Evolutionary conservation across 2,888 invertebrate genomes (phyloP).

Genomic region (Tromatobia lineatoria): DNA sequence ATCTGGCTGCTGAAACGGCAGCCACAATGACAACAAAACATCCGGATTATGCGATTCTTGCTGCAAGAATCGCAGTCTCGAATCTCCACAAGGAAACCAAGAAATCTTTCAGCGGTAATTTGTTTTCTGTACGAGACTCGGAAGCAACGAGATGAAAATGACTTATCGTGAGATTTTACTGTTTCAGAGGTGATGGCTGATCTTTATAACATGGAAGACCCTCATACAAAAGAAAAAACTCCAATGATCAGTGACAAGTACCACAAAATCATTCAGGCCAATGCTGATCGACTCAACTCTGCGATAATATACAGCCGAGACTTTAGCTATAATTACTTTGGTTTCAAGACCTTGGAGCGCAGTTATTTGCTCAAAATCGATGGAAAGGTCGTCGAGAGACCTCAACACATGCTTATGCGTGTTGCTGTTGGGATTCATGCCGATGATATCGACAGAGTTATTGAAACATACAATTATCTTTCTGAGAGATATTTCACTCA

Average conservation of each 20-base stretch:
- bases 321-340: conserved; percentile 99
- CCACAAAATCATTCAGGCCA: conserved; percentile 92
- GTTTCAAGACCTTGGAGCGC: conserved; percentile 99
- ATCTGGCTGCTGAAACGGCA: conserved; percentile 99
- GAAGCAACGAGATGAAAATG: conserved; percentile 8
- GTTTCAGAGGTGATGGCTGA: conserved; percentile 95
- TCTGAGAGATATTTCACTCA: conserved; percentile 99
- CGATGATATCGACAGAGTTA: conserved; percentile 95
- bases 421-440: conserved; percentile 98
- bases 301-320: conserved; percentile 99
- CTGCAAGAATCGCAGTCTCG: conserved; percentile 97
- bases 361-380: conserved; percentile 97
- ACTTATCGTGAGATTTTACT: neutral
- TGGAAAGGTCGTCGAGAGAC: conserved; percentile 97
- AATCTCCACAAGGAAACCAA: conserved; percentile 99
- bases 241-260: conserved; percentile 96
- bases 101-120: conserved; percentile 94
- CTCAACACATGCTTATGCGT: conserved; percentile 99
- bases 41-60: conserved; percentile 97
- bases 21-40: conserved; percentile 99
- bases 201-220: conserved; percentile 92
- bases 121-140: neutral
- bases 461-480: conserved; percentile 97
- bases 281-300: conserved; percentile 96
- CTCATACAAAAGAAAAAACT: conserved; percentile 89